Conservation (phyloP, 2,888 invertebrate genomes). For the Drosophila niveifrons region DNA sequence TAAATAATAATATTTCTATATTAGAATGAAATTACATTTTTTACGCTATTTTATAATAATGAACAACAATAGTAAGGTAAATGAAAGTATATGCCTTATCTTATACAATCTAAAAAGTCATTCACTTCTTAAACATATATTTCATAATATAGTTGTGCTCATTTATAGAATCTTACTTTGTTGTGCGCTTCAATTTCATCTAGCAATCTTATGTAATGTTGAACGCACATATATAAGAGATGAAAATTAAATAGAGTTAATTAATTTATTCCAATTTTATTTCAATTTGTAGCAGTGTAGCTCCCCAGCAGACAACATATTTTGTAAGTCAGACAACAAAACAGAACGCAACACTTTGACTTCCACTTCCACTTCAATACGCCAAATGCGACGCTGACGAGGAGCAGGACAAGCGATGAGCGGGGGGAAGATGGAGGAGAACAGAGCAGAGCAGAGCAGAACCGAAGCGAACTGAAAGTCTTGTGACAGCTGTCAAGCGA, state of each 20-base stretch:
- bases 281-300: slow-evolving; percentile 24
- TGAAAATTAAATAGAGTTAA: not conserved
- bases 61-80: no score
- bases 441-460: slow-evolving; percentile 32
- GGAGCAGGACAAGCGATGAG: not conserved
- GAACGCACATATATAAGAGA: not conserved
- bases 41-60: no score
- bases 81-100: no score
- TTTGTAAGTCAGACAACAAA: slow-evolving; percentile 60
- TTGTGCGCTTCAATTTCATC: no score
- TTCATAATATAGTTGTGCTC: no score
- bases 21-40: no score
- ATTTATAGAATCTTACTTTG: no score
- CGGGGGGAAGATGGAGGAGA: not conserved
- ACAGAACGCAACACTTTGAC: slow-evolving; percentile 59
- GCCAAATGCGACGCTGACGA: slow-evolving; percentile 26
- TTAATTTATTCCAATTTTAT: slow-evolving; percentile 4
- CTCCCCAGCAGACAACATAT: not conserved
- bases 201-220: not conserved
- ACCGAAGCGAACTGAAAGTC: slow-evolving; percentile 36
- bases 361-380: slow-evolving; percentile 60
- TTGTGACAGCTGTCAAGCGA: slow-evolving; percentile 70
- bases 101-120: no score
- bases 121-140: no score
- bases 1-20: no score